phyloP scores from a whole-genome alignment of 2,888 invertebrate species.

The Epistrophe grossulariae region DNA sequence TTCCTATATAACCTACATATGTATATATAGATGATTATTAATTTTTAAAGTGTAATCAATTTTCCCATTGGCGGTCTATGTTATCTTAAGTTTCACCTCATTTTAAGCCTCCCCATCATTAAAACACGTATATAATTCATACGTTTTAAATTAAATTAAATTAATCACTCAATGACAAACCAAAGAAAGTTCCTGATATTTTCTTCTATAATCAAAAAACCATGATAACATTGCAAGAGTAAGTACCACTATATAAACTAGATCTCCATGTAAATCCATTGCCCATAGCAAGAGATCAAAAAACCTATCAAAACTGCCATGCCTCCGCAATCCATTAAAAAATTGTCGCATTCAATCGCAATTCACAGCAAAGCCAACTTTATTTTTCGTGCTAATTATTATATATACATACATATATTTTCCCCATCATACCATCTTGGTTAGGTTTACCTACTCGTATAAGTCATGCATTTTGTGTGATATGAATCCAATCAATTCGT shows the following conservation, averaged over 20 bases:
- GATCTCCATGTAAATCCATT: neutral
- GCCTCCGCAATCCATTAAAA: constrained; percentile 19
- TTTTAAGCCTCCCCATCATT: too few species aligned
- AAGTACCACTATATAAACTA: neutral
- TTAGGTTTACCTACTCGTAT: too few species aligned
- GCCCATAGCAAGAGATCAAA: neutral
- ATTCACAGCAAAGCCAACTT: neutral
- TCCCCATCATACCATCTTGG: neutral
- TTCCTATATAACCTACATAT: too few species aligned
- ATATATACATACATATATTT: neutral
- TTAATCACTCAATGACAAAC: constrained; percentile 6
- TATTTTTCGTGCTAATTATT: constrained; percentile 29
- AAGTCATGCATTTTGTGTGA: constrained; percentile 22
- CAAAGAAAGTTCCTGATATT: constrained; percentile 15
- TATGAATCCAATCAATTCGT: constrained; percentile 44
- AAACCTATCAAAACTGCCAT: neutral
- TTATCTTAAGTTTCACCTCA: neutral
- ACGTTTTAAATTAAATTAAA: neutral
- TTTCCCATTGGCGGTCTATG: neutral
- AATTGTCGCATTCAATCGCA: constrained; percentile 32
- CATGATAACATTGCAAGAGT: too few species aligned
- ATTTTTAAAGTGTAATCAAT: neutral
- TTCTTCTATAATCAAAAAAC: neutral
- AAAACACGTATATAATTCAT: too few species aligned
- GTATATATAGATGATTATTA: neutral